Base-by-base conservation (phyloP, 2,888 invertebrate genomes). In the Sesamia inferens region DNA sequence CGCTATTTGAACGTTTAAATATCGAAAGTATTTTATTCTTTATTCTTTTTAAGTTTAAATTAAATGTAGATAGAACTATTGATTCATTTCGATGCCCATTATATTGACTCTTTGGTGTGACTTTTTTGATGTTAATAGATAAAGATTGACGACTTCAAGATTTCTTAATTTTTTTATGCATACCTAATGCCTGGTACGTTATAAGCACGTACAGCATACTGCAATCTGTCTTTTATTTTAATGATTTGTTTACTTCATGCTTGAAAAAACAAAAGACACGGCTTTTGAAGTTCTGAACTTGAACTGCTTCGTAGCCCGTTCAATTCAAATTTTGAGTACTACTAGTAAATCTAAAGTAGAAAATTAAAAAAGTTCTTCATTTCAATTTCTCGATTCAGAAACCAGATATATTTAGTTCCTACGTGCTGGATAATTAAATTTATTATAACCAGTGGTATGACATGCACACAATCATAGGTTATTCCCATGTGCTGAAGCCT, bases 401-500 rank as follows among this genome's bases (percentile, higher is more conserved):
- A 19, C 24, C 11, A 7, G 2, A 13, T 47, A 13, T 13, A 47
- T 19, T 8, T 48, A 48, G 64, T 64, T 19, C 4, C 11, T 13
- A 19, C 19, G 8, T 64, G 64, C 13, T 5, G 47, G 6, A 6
- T 62, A 68, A 68, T 58, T 61, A 61, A 55, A 79, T 78, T 31
- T 2, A 68, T n/a, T 67, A 44, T 51, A 51, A 70, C 63, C 78
- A 70, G 31, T 10, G 13, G 47, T 10, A 51, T 78, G 68, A 64
- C 67, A 61, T 74, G 54, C 39, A 13, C 47, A 69, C 48, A 7
- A 57, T 16, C 31, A 44, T 42, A 59, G 70, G 57, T 72, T 68
- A 72, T 74, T 74, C 71, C 74, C 64, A 58, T 58, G 47, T 39
- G 73, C 76, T 51, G 68, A 82, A 76, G 72, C 71, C 61, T 71